Percentiles rank a stretch among this genome's conserved stretches.
Conservation (phyloP, 1,140 invertebrate species). For the Muscidifurax raptorellus region DNA sequence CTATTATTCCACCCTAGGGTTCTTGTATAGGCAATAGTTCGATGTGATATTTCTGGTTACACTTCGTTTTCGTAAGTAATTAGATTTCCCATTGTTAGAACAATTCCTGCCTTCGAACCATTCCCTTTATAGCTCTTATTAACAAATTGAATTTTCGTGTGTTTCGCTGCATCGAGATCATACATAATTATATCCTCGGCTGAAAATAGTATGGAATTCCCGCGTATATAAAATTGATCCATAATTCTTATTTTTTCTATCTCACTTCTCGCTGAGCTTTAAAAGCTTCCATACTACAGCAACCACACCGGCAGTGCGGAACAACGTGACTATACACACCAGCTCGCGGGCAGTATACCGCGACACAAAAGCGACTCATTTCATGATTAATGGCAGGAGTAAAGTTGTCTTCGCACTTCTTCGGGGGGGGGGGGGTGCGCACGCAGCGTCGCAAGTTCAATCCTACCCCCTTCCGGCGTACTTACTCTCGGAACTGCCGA, state of each 20-base stretch:
- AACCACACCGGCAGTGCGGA: background rate
- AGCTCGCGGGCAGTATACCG: slow-evolving; percentile 46
- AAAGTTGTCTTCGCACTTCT: slow-evolving; percentile 55
- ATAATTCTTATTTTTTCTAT: background rate
- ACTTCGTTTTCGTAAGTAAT: no score
- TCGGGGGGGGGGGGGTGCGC: background rate
- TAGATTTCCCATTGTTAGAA: no score
- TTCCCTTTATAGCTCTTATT: no score
- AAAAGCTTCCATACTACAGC: background rate
- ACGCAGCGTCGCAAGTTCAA: slow-evolving; percentile 48
- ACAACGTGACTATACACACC: slow-evolving; percentile 38
- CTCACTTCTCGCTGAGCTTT: background rate
- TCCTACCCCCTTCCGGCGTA: slow-evolving; percentile 37
- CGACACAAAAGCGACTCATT: slow-evolving; percentile 65
- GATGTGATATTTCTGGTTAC: no score
- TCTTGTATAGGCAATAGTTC: no score
- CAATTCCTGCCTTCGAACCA: no score
- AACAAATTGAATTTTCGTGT: no score
- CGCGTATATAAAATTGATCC: background rate
- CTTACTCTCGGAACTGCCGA: background rate
- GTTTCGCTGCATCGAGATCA: no score
- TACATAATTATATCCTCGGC: no score
- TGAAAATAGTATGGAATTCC: background rate
- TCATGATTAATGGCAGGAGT: slow-evolving; percentile 71
- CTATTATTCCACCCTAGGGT: no score